Evolutionary conservation across 2,888 invertebrate genomes (phyloP), one percentile per base, ranked within the genome.

Genomic region (Tinea trinotella): DNA sequence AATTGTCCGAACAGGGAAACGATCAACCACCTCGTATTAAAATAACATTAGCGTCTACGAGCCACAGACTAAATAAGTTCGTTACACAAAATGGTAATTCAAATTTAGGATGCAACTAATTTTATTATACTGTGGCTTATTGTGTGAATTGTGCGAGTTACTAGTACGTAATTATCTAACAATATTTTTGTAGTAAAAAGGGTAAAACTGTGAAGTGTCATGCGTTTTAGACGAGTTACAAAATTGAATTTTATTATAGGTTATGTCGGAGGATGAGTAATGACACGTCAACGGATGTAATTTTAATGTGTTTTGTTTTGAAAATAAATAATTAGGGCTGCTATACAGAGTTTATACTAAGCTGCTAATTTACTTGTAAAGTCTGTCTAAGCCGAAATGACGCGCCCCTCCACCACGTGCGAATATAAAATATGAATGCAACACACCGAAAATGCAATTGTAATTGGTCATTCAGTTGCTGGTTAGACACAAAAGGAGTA

Each of bases 191-290:
- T 24, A 24, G 24, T 24, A 63, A 66, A 67, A 70, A 71, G 66
- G 71, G 62, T 68, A 60, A 68, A 71, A 73, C 70, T 69, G 59
- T 60, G 58, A 62, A 64, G 70, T 71, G 71, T 68, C 69, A 71
- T 68, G 70, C 74, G 69, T 74, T 80, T 79, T 79, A 67, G 59
- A 61, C 60, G 62, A 66, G 61, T 64, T 62, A 64, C 65, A 68
- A 79, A 81, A 82, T 82, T 82, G 83, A 82, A 74, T 83, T 76
- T 75, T 73, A 79, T 83, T 81, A 76, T 62, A 68, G 66, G 69
- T 68, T 66, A 40, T 59, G 55, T 54, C 56, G n/a, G 54, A 7
- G n/a, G n/a, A 40, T 40, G 40, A 40, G 40, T 40, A 13, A 40
- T 40, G 40, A 13, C n/a, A 40, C 13, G 40, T 15, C 40, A 40